Base-by-base conservation (phyloP, 2,797 vertebrate species). In the Karalla daura region DNA sequence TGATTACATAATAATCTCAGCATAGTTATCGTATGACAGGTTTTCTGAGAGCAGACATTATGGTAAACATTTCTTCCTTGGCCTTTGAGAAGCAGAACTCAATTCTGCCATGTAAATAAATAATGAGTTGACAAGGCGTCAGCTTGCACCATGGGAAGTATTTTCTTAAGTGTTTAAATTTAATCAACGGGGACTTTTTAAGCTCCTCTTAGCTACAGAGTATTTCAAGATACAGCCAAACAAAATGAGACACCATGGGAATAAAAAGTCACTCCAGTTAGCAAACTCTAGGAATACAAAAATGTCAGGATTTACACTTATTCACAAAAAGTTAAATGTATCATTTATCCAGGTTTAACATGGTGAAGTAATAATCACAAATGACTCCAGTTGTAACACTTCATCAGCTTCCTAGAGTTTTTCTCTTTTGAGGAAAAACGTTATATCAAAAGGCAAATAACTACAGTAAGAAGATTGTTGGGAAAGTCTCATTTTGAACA, bases 101-200 rank as follows among this genome's bases (percentile, higher is more conserved):
- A 27, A 21, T 44, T 67, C 33, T 46, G 14, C 40, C 51, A 50
- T 17, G 43, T 39, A 20, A 58, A 69, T 62, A 75, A 59, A 78
- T 52, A 63, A 53, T 62, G 18, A n/a, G 40, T 5, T 33, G 6
- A 66, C 20, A 20, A 4, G n/a, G n/a, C 32, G 35, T 54, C 37
- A 33, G 37, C 28, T 41, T 21, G 17, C 37, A 45, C 21, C 7
- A 51, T 27, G 23, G 13, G 18, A 71, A 41, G 28, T 28, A 44
- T 81, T 78, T 68, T 70, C 52, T 52, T 63, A 5, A 32, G 40
- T 13, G 41, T 23, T 63, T 33, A 40, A 18, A 69, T 78, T 65
- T 35, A 69, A 66, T 67, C 54, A 72, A 1, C 2, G 9, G 80
- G 78, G 78, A 75, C 44, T 85, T 88, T 85, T 15, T 65, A 13